These are phyloP conservation scores for Pachydiplax longipennis DNA, from an alignment of 2,888 invertebrate genomes.

Conservation along the genomic window DNA sequence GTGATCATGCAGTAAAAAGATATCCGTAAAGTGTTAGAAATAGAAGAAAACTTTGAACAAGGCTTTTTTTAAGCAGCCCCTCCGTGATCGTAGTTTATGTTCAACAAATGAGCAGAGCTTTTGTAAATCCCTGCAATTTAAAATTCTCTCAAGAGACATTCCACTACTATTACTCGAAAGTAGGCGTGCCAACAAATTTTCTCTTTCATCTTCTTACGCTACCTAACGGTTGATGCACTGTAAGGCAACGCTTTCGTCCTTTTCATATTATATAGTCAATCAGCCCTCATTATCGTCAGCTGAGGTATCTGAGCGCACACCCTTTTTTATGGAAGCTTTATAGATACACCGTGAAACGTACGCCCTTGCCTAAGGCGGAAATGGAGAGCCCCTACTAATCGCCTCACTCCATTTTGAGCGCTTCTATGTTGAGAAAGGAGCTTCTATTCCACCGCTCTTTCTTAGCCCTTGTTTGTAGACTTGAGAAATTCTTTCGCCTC, in stretches of 20 bases:
- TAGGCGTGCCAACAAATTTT: background rate
- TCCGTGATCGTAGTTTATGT: too few species aligned
- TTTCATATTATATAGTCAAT: background rate
- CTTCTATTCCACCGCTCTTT: background rate
- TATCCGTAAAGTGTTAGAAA: too few species aligned
- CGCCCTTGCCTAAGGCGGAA: background rate
- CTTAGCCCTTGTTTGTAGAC: too few species aligned
- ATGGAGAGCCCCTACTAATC: background rate
- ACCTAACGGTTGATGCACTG: background rate
- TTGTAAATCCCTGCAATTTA: too few species aligned
- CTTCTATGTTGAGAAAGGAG: background rate
- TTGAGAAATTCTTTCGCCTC: too few species aligned
- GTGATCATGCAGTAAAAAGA: too few species aligned
- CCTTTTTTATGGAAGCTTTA: background rate
- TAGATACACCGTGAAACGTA: background rate
- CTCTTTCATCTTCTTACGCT: background rate
- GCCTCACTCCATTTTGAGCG: background rate
- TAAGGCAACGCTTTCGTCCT: background rate
- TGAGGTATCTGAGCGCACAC: background rate
- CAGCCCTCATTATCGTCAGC: background rate
- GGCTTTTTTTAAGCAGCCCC: too few species aligned
- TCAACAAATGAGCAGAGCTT: too few species aligned
- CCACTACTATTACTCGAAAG: too few species aligned
- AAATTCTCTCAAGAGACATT: too few species aligned
- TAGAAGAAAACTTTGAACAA: too few species aligned